These are phyloP conservation scores for Caenorhabditis plicata DNA, from an alignment of 2,888 invertebrate genomes.

Conservation along the genomic window DNA sequence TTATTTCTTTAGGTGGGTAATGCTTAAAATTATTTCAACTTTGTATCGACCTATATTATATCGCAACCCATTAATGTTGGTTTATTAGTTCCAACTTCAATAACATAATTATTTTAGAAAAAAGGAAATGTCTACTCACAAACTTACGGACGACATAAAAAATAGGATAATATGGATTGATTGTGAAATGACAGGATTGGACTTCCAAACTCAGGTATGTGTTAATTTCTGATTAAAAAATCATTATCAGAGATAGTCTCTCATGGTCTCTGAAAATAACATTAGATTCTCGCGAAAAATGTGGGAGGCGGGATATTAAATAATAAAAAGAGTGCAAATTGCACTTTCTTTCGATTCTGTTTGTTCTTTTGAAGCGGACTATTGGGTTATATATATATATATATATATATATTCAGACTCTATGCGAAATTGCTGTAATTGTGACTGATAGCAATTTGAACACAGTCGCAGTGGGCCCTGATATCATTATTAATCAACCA, in stretches of 20 bases:
- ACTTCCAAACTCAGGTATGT: constrained; percentile 64
- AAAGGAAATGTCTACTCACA: constrained; percentile 16
- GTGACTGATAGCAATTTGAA: constrained; percentile 75
- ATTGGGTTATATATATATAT: neutral
- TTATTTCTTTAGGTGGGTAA: too few relatives aligned
- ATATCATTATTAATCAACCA: constrained; percentile 79
- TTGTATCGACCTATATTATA: too few relatives aligned
- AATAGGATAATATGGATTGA: constrained; percentile 57
- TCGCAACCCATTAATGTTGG: too few relatives aligned
- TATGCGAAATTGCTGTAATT: constrained; percentile 86
- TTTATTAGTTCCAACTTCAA: constrained; percentile 1
- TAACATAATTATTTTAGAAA: constrained; percentile 15
- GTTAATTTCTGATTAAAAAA: neutral
- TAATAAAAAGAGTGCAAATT: too few relatives aligned
- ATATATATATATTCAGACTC: constrained; percentile 71
- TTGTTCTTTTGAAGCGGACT: too few relatives aligned
- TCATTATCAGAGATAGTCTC: too few relatives aligned
- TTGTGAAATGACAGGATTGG: constrained; percentile 81
- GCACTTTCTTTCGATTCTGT: too few relatives aligned
- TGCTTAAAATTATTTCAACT: too few relatives aligned
- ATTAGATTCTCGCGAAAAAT: neutral
- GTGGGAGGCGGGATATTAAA: neutral
- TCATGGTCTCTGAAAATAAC: too few relatives aligned
- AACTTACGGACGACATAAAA: constrained; percentile 16
- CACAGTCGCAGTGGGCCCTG: constrained; percentile 68